Evolutionary conservation across 1,140 invertebrate genomes (phyloP).

Genomic region (Achatina immaculata): DNA sequence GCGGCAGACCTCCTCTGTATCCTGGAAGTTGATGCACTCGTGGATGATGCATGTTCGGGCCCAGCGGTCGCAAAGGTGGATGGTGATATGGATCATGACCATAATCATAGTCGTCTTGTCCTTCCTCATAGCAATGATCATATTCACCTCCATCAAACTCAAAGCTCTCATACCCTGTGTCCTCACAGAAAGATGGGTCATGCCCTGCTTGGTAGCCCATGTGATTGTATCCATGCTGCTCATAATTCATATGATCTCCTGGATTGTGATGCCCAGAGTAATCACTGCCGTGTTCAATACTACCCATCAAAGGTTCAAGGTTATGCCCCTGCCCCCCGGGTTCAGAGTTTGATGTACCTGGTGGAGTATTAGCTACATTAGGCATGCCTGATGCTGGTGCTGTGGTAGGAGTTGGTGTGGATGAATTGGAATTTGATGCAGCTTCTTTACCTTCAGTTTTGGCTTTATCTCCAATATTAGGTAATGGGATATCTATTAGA

Average conservation of each 20-base stretch:
- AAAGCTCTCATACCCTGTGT: constrained; percentile 38
- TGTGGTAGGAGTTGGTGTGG: constrained; percentile 8
- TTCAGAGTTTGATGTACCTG: constrained; percentile 12
- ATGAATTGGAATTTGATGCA: constrained; percentile 6
- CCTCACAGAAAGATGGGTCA: constrained; percentile 37
- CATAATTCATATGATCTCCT: constrained; percentile 22
- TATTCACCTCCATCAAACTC: constrained; percentile 38
- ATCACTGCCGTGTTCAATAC: not conserved
- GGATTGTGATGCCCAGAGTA: not conserved
- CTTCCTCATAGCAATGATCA: constrained; percentile 35
- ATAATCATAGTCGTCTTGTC: constrained; percentile 35
- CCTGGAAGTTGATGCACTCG: constrained; percentile 30
- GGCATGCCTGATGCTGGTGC: not conserved
- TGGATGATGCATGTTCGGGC: constrained; percentile 16
- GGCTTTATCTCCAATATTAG: constrained; percentile 28
- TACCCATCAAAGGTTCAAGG: constrained; percentile 21
- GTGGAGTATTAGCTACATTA: not conserved
- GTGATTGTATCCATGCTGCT: constrained; percentile 20
- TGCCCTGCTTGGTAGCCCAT: constrained; percentile 27
- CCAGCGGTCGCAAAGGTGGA: constrained; percentile 31
- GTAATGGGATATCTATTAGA: constrained; percentile 43
- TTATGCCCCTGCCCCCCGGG: not conserved
- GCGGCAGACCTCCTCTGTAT: constrained; percentile 41
- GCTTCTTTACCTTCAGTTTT: constrained; percentile 8
- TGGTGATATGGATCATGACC: constrained; percentile 34